These are phyloP conservation scores for Notamacropus eugenii DNA, from an alignment of 2,797 vertebrate species.

Conservation along the genomic window DNA sequence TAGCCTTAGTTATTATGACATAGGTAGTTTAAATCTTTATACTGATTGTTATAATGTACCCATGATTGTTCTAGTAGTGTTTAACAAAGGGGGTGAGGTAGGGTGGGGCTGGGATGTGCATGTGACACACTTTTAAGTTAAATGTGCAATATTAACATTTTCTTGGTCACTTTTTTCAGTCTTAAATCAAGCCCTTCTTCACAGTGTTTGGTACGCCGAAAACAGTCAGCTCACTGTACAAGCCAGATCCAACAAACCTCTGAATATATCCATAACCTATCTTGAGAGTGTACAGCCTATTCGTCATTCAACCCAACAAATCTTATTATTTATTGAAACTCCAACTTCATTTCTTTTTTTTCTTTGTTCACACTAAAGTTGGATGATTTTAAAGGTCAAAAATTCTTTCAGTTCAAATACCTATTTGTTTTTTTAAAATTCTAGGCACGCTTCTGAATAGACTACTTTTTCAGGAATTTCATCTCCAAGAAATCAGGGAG, in stretches of 20 bases:
- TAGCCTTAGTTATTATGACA: background rate
- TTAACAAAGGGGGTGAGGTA: background rate
- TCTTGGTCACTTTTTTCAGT: background rate
- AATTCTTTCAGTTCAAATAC: background rate
- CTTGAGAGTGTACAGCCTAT: background rate
- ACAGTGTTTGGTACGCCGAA: background rate
- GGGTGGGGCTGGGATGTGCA: background rate
- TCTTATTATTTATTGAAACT: background rate
- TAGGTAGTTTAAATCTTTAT: background rate
- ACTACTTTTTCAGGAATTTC: background rate
- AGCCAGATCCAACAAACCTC: background rate
- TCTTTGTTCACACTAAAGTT: background rate
- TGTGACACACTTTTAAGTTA: background rate
- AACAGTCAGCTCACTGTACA: background rate
- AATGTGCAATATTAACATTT: background rate
- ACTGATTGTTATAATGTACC: background rate
- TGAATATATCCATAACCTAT: background rate
- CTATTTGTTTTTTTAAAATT: background rate
- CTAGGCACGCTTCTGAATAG: background rate
- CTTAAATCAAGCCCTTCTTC: background rate
- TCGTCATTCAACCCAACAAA: background rate
- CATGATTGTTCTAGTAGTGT: background rate
- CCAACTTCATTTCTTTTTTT: background rate
- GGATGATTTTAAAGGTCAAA: background rate
- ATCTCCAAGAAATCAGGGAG: background rate